These are phyloP conservation scores for Coptodon bakossiorum DNA, from an alignment of 2,113 vertebrate species.

Conservation along the genomic window DNA sequence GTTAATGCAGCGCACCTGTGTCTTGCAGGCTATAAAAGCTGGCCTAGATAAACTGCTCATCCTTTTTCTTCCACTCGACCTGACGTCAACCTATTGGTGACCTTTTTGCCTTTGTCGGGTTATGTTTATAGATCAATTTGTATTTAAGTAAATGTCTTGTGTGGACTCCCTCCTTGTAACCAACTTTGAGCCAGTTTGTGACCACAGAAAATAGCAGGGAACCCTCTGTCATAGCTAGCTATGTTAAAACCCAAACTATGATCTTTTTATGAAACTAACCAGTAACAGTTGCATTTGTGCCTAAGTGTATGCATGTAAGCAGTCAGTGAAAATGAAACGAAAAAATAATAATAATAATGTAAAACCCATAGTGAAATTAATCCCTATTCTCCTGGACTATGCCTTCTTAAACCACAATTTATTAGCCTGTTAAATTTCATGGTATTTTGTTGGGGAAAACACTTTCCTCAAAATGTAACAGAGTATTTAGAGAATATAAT, in stretches of 20 bases:
- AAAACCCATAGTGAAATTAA: background rate
- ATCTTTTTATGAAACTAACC: background rate
- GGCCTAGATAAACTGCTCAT: background rate
- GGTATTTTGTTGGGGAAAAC: background rate
- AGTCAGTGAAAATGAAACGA: fast-evolving
- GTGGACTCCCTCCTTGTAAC: background rate
- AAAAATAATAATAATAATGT: fast-evolving
- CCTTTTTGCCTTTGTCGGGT: background rate
- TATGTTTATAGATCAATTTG: background rate
- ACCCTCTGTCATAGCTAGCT: too few relatives aligned
- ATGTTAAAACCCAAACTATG: background rate
- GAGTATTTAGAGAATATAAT: background rate
- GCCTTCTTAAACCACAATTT: background rate
- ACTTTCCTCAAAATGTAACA: background rate
- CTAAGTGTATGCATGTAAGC: background rate
- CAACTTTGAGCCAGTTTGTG: background rate
- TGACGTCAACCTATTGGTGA: background rate
- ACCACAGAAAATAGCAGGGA: background rate
- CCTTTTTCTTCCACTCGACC: background rate
- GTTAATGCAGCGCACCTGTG: background rate
- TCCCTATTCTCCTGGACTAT: background rate
- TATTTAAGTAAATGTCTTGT: fast-evolving
- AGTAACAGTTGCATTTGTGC: background rate
- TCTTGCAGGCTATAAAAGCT: background rate
- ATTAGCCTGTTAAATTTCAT: background rate